phyloP scores from a whole-genome alignment of 2,113 vertebrate genomes.

The Agelaius tricolor region DNA sequence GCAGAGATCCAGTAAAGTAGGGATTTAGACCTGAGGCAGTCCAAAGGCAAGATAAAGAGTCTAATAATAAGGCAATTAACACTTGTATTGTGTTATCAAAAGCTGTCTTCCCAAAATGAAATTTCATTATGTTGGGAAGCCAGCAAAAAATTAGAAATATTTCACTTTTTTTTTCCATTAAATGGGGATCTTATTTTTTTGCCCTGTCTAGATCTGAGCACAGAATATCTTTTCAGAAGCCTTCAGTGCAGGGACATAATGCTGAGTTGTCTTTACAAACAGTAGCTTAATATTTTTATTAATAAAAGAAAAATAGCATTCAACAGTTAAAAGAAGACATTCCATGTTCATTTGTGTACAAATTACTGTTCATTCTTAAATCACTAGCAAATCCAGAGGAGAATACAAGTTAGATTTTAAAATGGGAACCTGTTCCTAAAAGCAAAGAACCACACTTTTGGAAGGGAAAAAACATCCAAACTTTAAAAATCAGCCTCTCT shows the following conservation, averaged over 20 bases:
- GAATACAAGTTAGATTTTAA: neutral
- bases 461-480: neutral
- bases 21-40: neutral
- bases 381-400: neutral
- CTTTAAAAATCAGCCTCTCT: neutral
- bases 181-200: neutral
- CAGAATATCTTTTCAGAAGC: neutral
- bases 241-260: neutral
- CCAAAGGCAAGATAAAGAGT: neutral
- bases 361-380: neutral
- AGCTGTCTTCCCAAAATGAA: neutral
- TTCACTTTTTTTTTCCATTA: neutral
- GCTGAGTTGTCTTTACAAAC: neutral
- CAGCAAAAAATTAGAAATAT: neutral
- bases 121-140: neutral
- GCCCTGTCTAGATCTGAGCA: neutral
- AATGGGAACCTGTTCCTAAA: neutral
- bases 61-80: neutral
- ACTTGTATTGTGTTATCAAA: neutral
- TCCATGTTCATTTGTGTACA: neutral
- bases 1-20: neutral
- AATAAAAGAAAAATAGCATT: neutral
- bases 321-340: neutral
- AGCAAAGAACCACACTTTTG: neutral
- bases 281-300: neutral